Evolutionary conservation across 2,888 invertebrate genomes (phyloP).

Genomic region (Autographa pulchrina): DNA sequence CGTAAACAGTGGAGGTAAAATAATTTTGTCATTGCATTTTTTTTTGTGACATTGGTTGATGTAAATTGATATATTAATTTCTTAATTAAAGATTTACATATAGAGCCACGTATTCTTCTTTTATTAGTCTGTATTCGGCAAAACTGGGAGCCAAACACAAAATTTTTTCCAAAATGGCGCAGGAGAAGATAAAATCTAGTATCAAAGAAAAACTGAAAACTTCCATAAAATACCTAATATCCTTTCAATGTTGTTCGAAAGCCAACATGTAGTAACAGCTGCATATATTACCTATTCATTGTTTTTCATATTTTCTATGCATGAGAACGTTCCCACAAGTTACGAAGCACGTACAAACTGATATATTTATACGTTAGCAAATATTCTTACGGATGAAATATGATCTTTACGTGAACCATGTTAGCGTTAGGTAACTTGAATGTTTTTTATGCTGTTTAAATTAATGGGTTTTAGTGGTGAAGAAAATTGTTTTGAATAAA

Average conservation of each 20-base stretch:
- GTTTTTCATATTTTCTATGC: constrained; percentile 60
- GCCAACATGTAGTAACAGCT: constrained; percentile 40
- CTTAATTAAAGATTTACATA: too few species aligned
- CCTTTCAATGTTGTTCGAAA: constrained; percentile 35
- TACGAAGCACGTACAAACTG: constrained; percentile 42
- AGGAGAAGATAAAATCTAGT: too few species aligned
- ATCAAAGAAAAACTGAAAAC: neutral
- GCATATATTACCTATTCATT: constrained; percentile 58
- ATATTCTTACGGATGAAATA: constrained; percentile 49
- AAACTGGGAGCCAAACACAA: too few species aligned
- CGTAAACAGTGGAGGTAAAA: too few species aligned
- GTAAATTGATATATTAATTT: too few species aligned
- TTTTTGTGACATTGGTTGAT: too few species aligned
- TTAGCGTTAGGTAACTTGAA: constrained; percentile 20
- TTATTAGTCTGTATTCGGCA: too few species aligned
- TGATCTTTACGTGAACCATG: constrained; percentile 50
- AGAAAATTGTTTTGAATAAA: constrained; percentile 3
- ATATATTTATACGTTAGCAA: constrained; percentile 56
- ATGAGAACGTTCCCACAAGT: constrained; percentile 47
- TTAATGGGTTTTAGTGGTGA: constrained; percentile 13
- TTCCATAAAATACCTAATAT: constrained; percentile 16
- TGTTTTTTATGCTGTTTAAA: constrained; percentile 28
- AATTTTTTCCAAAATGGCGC: too few species aligned
- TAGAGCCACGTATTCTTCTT: too few species aligned
- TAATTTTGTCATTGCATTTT: too few species aligned